Base-by-base conservation (phyloP, 2,888 invertebrate species). In the Fragum sueziense region DNA sequence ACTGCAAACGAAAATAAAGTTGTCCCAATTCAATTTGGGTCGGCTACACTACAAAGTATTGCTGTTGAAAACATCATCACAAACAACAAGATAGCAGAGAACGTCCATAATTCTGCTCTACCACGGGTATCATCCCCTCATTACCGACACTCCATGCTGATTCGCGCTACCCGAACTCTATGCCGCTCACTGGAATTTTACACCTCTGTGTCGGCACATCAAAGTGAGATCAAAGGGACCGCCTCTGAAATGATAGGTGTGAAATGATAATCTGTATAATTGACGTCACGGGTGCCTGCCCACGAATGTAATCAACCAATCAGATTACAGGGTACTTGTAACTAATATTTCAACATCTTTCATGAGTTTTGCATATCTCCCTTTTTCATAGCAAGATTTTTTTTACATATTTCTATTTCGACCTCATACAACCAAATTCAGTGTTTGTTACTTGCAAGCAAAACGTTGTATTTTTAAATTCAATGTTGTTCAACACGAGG, bases 191-290 rank as follows among this genome's bases (percentile, higher is more conserved):
- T 65, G 65, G 82, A 82, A 82, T 73, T 67, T 52, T 70, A 82
- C 82, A 82, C 78, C 82, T 65, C 78, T 76, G 31, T 76, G 78
- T 78, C 78, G 80, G 83, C 76, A 80, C 83, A 70, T 84, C 83
- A 84, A 84, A 84, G 68, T 9, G 59, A 80, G 83, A 84, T 84
- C 83, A 84, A 84, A 84, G 76, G 41, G 67, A 71, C 83, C 83
- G 78, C 83, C 80, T 80, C 70, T 34, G 76, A 84, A 84, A 78
- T 80, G 80, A 80, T 80, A 84, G 80, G 80, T 80, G 83, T 78
- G 80, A 84, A 76, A 70, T 41, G 29, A 37, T 79, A 84, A 80
- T 84, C 80, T 67, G 74, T 25, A 70, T 51, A 76, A 71, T 73
- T 57, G 52, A 70, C 73, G 47, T 76, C 34, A 76, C 78, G 73